These are phyloP conservation scores for Zaprionus ghesquierei DNA, from an alignment of 1,140 invertebrate genomes.

Conservation along the genomic window DNA sequence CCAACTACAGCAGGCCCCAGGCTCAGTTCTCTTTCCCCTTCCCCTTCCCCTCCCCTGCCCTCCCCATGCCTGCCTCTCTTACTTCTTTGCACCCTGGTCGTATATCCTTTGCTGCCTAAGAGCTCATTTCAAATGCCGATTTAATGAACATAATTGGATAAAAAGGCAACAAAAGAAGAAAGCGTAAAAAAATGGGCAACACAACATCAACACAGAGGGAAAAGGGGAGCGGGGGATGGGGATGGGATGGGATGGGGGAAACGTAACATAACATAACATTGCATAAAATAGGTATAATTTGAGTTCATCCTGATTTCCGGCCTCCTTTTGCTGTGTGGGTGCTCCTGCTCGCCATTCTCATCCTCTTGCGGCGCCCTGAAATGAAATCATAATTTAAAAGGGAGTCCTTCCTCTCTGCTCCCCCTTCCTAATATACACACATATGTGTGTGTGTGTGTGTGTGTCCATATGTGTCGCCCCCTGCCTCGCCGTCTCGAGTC, in stretches of 20 bases:
- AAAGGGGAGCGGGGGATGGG: not conserved
- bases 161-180: constrained; percentile 29
- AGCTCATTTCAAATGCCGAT: constrained; percentile 70
- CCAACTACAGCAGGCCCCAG: not conserved
- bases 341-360: not conserved
- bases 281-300: constrained; percentile 58
- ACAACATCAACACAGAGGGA: not conserved
- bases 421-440: not conserved
- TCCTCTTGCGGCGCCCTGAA: constrained; percentile 11
- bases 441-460: too few species aligned
- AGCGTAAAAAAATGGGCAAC: not conserved
- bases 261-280: constrained; percentile 16
- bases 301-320: constrained; percentile 69
- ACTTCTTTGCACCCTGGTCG: not conserved
- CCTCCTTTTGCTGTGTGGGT: constrained; percentile 44
- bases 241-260: too few species aligned
- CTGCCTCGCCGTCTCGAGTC: constrained; percentile 22
- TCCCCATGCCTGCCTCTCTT: too few species aligned
- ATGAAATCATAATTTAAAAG: constrained; percentile 76
- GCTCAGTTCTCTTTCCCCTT: not conserved
- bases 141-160: constrained; percentile 76
- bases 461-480: not conserved
- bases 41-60: not conserved
- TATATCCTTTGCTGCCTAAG: constrained; percentile 2
- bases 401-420: not conserved